phyloP scores from a whole-genome alignment of 1,140 invertebrate genomes.

The Gonatopus flavifemur region DNA sequence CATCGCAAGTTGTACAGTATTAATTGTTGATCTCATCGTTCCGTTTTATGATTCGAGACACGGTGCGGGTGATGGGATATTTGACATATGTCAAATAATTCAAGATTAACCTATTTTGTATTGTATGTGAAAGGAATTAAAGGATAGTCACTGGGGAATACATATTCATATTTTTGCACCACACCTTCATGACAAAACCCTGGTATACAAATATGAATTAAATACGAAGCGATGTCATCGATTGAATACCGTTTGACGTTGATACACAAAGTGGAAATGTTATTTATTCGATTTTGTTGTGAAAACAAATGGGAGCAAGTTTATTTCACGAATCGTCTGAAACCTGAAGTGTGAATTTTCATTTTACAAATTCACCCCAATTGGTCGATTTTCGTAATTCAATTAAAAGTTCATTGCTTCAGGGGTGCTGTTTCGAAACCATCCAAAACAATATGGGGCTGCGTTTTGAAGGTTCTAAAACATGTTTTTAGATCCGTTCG shows the following conservation, averaged over 20 bases:
- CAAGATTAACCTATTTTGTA: too few relatives aligned
- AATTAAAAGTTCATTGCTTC: conserved; percentile 22
- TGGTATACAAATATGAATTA: not conserved
- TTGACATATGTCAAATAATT: conserved; percentile 36
- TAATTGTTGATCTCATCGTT: too few relatives aligned
- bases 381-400: conserved; percentile 23
- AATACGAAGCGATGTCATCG: not conserved
- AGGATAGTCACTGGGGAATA: conserved; percentile 5
- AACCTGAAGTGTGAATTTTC: conserved; percentile 6
- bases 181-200: conserved; percentile 5
- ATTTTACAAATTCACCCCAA: not conserved
- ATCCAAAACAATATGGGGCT: too few relatives aligned
- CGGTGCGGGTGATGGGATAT: conserved; percentile 22
- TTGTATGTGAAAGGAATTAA: conserved; percentile 21
- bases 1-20: too few relatives aligned
- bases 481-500: too few relatives aligned
- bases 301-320: too few relatives aligned
- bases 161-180: conserved; percentile 2
- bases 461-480: too few relatives aligned
- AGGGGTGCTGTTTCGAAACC: too few relatives aligned
- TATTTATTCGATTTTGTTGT: not conserved
- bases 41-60: too few relatives aligned
- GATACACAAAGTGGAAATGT: not conserved
- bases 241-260: not conserved
- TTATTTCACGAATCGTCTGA: too few relatives aligned